Conservation (phyloP, 2,797 vertebrate species). For the Phaenicophaeus curvirostris region DNA sequence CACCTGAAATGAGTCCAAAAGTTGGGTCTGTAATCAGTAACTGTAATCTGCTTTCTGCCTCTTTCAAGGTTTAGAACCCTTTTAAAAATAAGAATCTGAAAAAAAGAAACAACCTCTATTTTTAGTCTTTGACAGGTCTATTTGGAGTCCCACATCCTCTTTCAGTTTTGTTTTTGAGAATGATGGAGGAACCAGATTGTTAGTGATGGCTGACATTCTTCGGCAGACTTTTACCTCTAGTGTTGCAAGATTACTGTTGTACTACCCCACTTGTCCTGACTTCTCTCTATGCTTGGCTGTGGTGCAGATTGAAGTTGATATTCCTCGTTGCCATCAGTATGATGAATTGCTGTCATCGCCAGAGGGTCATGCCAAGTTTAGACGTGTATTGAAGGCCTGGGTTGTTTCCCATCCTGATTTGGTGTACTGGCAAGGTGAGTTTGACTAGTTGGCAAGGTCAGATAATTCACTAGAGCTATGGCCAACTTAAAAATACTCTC, state of each 20-base stretch:
- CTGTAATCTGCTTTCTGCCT: not conserved
- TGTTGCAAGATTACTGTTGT: not conserved
- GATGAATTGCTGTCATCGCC: conserved; percentile 97
- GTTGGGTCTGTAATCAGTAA: not conserved
- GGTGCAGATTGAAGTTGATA: conserved; percentile 96
- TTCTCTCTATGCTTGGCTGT: not conserved
- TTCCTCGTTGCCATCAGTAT: conserved; percentile 98
- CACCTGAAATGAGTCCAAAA: not conserved
- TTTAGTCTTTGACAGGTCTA: not conserved
- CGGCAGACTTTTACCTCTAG: not conserved
- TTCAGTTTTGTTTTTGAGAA: not conserved
- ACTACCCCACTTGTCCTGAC: not conserved
- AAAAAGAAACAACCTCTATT: not conserved
- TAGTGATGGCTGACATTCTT: not conserved
- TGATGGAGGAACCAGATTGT: not conserved
- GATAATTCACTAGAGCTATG: not conserved
- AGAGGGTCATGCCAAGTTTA: conserved; percentile 95
- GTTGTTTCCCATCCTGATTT: conserved; percentile 97
- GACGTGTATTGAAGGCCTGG: conserved; percentile 97
- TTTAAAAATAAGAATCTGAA: not conserved
- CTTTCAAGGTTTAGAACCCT: not conserved
- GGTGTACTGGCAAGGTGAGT: conserved; percentile 96
- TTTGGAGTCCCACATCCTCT: not conserved
- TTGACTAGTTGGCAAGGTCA: not conserved
- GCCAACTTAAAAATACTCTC: not conserved